phyloP scores from a whole-genome alignment of 2,888 invertebrate genomes.

The Diaphora mendica region DNA sequence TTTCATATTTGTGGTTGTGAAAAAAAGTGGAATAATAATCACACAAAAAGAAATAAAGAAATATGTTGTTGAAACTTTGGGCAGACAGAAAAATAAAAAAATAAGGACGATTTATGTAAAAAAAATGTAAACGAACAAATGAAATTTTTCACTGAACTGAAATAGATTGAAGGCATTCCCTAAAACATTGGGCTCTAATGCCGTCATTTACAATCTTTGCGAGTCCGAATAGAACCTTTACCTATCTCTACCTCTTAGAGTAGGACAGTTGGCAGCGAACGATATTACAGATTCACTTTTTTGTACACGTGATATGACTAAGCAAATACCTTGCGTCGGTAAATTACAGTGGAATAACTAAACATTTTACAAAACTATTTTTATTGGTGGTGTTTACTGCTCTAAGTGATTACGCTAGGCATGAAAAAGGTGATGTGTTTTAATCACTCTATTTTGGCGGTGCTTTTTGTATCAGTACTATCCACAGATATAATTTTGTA shows the following conservation, averaged over 20 bases:
- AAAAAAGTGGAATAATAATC: no score
- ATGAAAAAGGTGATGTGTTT: neutral
- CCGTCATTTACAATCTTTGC: slow-evolving; percentile 11
- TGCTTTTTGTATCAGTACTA: neutral
- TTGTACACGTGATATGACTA: slow-evolving; percentile 17
- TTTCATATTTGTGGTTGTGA: no score
- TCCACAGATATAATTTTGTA: neutral
- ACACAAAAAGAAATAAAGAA: neutral
- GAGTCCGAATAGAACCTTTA: slow-evolving; percentile 6
- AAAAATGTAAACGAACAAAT: neutral
- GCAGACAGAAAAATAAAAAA: neutral
- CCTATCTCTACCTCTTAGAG: slow-evolving; percentile 9
- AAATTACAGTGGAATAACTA: neutral
- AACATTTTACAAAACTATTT: neutral
- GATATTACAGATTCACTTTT: slow-evolving; percentile 15
- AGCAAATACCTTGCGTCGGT: neutral
- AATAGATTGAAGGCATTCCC: neutral
- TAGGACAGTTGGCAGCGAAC: neutral
- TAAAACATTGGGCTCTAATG: neutral
- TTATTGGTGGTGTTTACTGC: neutral
- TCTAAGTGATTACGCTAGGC: neutral
- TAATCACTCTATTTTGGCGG: neutral
- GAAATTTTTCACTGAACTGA: neutral
- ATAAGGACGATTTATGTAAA: neutral
- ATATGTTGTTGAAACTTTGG: neutral